Evolutionary conservation across 2,797 vertebrate genomes (phyloP).

Genomic region (Malurus splendens): DNA sequence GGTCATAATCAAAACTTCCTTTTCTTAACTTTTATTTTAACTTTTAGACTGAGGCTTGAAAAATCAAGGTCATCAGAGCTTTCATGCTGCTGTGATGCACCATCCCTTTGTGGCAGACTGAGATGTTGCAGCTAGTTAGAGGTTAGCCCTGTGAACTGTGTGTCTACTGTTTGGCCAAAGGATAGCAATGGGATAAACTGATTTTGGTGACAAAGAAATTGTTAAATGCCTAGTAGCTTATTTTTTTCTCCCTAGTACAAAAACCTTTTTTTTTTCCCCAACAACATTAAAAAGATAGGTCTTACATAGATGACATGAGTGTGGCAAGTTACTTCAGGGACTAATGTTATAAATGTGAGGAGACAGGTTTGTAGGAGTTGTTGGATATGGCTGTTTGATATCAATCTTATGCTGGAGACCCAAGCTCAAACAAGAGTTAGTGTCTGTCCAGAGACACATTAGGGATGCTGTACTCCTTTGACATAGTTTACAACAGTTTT

Average conservation of each 20-base stretch:
- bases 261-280: not conserved
- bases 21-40: not conserved
- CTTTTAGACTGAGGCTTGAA: not conserved
- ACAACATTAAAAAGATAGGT: too few relatives aligned
- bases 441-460: too few relatives aligned
- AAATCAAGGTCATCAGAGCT: not conserved
- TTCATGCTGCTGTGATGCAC: not conserved
- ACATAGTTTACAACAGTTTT: not conserved
- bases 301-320: fast-evolving
- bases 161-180: not conserved
- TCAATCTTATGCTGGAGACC: not conserved
- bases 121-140: not conserved
- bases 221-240: not conserved
- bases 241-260: not conserved
- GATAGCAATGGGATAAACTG: fast-evolving
- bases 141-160: not conserved
- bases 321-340: not conserved
- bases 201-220: not conserved
- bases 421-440: not conserved
- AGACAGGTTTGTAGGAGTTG: not conserved
- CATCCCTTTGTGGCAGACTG: not conserved
- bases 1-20: not conserved
- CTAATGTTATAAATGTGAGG: not conserved
- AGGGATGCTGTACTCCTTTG: not conserved
- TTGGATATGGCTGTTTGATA: not conserved